Evolutionary conservation across 2,113 vertebrate genomes (phyloP).

Genomic region (Empidonax alnorum): DNA sequence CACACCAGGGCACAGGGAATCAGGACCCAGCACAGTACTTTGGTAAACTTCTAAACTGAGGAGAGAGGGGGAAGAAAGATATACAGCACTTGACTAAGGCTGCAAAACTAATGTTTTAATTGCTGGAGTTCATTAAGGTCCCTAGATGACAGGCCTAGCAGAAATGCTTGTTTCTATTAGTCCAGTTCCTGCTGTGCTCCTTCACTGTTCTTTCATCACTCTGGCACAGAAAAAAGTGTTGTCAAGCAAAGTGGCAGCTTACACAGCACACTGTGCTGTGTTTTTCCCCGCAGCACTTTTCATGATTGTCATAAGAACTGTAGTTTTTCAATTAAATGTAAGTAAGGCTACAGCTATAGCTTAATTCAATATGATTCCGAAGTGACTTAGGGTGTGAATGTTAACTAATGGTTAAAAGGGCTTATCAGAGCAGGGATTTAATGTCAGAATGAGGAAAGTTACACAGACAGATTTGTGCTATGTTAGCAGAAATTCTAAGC

Average conservation of each 20-base stretch:
- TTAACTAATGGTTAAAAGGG: neutral
- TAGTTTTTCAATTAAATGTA: neutral
- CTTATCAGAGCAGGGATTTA: neutral
- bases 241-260: constrained; percentile 19
- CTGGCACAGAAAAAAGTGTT: neutral
- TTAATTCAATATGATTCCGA: constrained; percentile 33
- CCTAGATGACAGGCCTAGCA: constrained; percentile 14
- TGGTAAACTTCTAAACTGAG: neutral
- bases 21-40: neutral
- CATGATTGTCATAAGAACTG: neutral
- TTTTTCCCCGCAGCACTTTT: neutral
- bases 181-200: constrained; percentile 32
- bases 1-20: neutral
- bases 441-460: neutral
- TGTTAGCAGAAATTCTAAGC: neutral
- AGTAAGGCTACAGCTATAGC: neutral
- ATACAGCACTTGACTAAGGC: constrained; percentile 29
- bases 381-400: neutral
- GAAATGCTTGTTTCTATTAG: neutral
- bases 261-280: neutral
- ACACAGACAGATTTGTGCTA: neutral
- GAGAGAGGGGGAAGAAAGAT: neutral
- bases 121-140: constrained; percentile 36
- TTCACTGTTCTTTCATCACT: neutral
- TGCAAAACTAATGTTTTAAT: constrained; percentile 40